These are phyloP conservation scores for Ellobius talpinus DNA, from an alignment of 2,113 vertebrate species.

Conservation along the genomic window DNA sequence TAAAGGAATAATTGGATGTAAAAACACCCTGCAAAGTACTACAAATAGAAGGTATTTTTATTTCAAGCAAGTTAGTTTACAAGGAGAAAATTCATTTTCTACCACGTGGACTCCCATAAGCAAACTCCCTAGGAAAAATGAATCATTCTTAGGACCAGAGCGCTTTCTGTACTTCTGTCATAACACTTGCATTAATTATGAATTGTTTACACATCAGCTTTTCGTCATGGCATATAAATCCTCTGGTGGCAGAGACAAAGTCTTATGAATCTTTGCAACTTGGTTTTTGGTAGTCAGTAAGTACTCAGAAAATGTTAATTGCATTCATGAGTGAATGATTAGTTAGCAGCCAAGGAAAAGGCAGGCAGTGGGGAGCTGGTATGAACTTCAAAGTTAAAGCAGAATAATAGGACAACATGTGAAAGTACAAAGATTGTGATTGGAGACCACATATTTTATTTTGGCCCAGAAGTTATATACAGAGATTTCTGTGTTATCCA, in stretches of 20 bases:
- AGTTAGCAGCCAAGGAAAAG: conserved; percentile 53
- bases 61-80: conserved; percentile 68
- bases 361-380: neutral
- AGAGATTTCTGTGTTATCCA: neutral
- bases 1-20: conserved; percentile 62
- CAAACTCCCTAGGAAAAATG: conserved; percentile 64
- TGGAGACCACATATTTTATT: conserved; percentile 19
- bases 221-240: conserved; percentile 59
- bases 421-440: conserved; percentile 55
- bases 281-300: conserved; percentile 65
- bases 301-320: conserved; percentile 76
- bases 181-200: conserved; percentile 77
- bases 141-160: conserved; percentile 58
- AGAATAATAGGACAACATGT: conserved; percentile 18
- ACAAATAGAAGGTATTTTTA: conserved; percentile 74
- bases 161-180: conserved; percentile 61
- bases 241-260: conserved; percentile 31
- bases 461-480: neutral
- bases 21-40: conserved; percentile 61
- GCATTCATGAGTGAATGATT: conserved; percentile 61
- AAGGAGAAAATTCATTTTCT: conserved; percentile 72
- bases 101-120: conserved; percentile 33
- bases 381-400: conserved; percentile 35
- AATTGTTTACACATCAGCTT: conserved; percentile 67
- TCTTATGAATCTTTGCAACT: conserved; percentile 70